Percentiles rank a stretch among this genome's conserved stretches.
Conservation (phyloP, 2,888 invertebrate species). For the Conistra vaccinii region DNA sequence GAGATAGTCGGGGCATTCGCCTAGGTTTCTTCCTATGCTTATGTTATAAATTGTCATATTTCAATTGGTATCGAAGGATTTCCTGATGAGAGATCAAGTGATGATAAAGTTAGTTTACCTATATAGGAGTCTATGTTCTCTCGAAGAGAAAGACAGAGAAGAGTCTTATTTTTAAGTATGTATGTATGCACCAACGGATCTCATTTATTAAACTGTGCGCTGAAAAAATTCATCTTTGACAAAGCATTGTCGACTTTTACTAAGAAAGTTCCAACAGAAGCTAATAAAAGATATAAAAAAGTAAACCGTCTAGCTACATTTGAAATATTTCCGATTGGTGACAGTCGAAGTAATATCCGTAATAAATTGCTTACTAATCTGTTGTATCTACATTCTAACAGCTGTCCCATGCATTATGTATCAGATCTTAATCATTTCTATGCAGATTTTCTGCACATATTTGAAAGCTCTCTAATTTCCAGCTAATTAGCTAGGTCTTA, state of each 20-base stretch:
- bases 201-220: neutral
- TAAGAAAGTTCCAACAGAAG: slow-evolving; percentile 9
- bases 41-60: neutral
- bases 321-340: slow-evolving; percentile 16
- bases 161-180: neutral
- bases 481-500: slow-evolving; percentile 30
- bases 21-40: neutral
- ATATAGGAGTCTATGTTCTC: neutral
- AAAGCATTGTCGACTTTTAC: neutral
- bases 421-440: slow-evolving; percentile 14
- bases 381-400: slow-evolving; percentile 13
- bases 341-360: slow-evolving; percentile 12
- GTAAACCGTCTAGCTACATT: slow-evolving; percentile 41
- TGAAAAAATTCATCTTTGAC: neutral
- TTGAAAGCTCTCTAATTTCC: slow-evolving; percentile 34
- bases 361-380: slow-evolving; percentile 21
- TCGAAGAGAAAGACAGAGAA: neutral
- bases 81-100: neutral
- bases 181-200: neutral
- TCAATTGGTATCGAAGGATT: neutral
- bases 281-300: slow-evolving; percentile 19
- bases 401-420: slow-evolving; percentile 40
- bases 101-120: neutral
- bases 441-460: slow-evolving; percentile 22
- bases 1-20: neutral